Base-by-base conservation (phyloP, 1,140 invertebrate species). In the Drosophila saltans region DNA sequence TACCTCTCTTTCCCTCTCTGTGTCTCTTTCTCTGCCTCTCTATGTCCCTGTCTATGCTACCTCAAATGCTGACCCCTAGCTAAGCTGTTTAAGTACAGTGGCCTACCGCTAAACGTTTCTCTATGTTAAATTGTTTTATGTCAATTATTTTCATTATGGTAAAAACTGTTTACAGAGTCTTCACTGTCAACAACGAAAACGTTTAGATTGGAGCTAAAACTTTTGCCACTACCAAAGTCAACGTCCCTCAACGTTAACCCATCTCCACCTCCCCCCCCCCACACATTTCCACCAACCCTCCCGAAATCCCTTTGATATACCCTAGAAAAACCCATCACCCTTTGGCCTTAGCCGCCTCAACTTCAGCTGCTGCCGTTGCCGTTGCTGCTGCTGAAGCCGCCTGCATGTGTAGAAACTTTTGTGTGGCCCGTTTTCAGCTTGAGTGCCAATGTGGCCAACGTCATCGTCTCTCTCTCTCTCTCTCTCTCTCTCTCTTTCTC, bases 391-490 rank as follows among this genome's bases (percentile, higher is more conserved):
- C 33, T 26, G 8, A 3, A 2, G 45, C 16, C 43, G 62, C 62
- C 62, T 33, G 43, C 48, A 65, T 55, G 43, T 65, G 60, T 28
- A 67, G 57, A 71, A 66, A 26, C 52, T 67, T 64, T 75, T 75
- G 61, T 61, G 61, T 55, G 55, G 57, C 21, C 64, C 67, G 82
- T 86, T 86, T 85, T 85, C 70, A 62, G 78, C 70, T 81, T 70
- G 81, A 84, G 78, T 76, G 68, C 43, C 76, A 75, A 75, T 75
- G 63, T 60, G 75, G 68, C 68, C 68, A 45, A 73, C 72, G 68
- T 67, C 75, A 75, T 74, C 63, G 78, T 66, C 63, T 60, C 71
- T 45, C 58, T 76, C 55, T 59, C 68, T 77, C 58, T 59, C 52
- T 39, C 69, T 58, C 33, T 66, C 63, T 60, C 71, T 45, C 62